Percentiles rank a stretch among this genome's conserved stretches.
phyloP scores from a whole-genome alignment of 2,113 vertebrate species.

The Antidorcas marsupialis region DNA sequence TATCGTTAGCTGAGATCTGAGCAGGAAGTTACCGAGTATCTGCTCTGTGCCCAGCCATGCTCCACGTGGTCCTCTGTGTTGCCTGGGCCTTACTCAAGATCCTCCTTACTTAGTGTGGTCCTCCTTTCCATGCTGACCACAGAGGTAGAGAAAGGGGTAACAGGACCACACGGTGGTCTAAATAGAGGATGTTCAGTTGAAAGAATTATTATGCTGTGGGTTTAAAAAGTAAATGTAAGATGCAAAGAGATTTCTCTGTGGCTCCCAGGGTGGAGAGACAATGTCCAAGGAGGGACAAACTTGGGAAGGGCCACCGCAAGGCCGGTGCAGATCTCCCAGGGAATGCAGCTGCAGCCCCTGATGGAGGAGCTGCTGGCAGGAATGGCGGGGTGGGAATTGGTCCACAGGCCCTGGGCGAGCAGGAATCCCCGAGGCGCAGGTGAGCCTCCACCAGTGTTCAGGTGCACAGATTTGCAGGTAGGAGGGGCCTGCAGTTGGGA shows the following conservation, averaged over 20 bases:
- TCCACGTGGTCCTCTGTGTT: accelerated
- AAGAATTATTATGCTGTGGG: neutral
- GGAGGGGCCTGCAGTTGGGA: neutral
- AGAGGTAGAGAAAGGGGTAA: neutral
- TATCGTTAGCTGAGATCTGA: neutral
- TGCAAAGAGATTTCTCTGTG: neutral
- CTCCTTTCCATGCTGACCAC: neutral
- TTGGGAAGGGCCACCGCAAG: neutral
- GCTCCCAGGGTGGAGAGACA: neutral
- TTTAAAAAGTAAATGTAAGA: neutral
- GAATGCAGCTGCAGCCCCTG: no score
- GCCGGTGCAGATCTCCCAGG: neutral
- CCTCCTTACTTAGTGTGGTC: neutral
- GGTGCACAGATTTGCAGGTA: neutral
- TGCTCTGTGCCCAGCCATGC: accelerated
- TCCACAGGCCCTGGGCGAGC: neutral
- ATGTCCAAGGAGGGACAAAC: neutral
- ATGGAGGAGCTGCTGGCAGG: neutral
- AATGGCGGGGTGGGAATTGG: neutral
- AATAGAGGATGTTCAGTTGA: neutral
- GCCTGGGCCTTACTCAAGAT: neutral
- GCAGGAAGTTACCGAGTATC: neutral
- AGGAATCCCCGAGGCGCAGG: neutral
- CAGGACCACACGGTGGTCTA: neutral
- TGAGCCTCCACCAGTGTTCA: neutral